Conservation (phyloP, 2,888 invertebrate species). For the Ypsolopha sequella region DNA sequence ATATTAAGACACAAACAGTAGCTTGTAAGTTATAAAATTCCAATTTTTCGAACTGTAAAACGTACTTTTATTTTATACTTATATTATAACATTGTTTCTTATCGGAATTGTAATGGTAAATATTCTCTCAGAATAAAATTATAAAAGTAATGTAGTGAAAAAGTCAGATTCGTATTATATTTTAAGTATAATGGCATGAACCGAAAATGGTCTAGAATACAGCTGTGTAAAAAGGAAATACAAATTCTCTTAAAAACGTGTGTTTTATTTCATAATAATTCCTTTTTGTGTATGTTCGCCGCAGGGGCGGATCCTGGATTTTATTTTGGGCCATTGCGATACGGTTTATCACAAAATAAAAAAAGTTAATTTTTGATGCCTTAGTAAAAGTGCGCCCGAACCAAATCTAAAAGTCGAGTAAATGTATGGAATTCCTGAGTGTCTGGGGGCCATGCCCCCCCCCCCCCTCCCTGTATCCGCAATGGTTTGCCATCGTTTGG, state of each 20-base stretch:
- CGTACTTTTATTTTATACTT: constrained; percentile 37
- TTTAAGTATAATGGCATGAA: constrained; percentile 52
- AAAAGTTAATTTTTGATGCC: no score
- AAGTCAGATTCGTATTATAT: constrained; percentile 66
- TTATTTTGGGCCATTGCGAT: no score
- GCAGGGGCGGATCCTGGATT: no score
- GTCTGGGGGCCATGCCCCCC: no score
- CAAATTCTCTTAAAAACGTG: constrained; percentile 44
- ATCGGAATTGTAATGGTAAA: constrained; percentile 21
- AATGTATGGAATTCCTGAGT: no score
- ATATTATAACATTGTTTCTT: constrained; percentile 17
- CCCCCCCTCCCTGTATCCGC: no score
- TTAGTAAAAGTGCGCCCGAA: no score
- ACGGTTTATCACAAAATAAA: no score
- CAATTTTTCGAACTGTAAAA: constrained; percentile 36
- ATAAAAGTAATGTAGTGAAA: constrained; percentile 47
- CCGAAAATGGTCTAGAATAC: constrained; percentile 49
- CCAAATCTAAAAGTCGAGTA: no score
- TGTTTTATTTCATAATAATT: constrained; percentile 20
- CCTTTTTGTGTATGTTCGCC: no score
- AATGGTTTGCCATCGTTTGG: no score
- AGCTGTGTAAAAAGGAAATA: constrained; percentile 60
- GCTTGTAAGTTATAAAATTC: constrained; percentile 37
- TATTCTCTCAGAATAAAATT: constrained; percentile 49
- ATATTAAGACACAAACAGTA: constrained; percentile 14